phyloP scores from a whole-genome alignment of 2,797 vertebrate genomes.

The Hoplostethus atlanticus region DNA sequence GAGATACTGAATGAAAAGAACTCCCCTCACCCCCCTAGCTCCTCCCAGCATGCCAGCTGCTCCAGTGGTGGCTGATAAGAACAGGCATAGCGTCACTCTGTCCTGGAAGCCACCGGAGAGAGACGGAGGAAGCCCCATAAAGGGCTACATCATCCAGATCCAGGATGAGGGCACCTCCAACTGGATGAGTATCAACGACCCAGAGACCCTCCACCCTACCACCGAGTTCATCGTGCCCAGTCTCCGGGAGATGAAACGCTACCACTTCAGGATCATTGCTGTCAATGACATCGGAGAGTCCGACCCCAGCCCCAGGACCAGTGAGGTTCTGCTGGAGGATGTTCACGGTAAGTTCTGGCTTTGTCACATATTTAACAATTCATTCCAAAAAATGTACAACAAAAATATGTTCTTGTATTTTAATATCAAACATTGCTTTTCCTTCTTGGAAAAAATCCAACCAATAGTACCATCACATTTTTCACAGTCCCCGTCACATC shows the following conservation, averaged over 20 bases:
- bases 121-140: slow-evolving; percentile 96
- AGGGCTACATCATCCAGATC: slow-evolving; percentile 97
- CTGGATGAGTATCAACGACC: slow-evolving; percentile 92
- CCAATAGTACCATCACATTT: too few species aligned
- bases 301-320: slow-evolving; percentile 93
- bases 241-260: slow-evolving; percentile 92
- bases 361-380: too few species aligned
- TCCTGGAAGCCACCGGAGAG: slow-evolving; percentile 93
- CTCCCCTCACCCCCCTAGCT: slow-evolving; percentile 77
- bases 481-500: not conserved
- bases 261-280: slow-evolving; percentile 95
- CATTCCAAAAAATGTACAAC: too few species aligned
- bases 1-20: too few species aligned
- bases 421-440: too few species aligned
- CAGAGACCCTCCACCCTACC: slow-evolving; percentile 88
- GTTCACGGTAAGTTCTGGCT: slow-evolving; percentile 86
- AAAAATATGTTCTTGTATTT: too few species aligned
- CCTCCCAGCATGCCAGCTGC: slow-evolving; percentile 94
- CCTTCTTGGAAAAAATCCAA: too few species aligned
- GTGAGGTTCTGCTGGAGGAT: slow-evolving; percentile 92
- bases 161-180: slow-evolving; percentile 92
- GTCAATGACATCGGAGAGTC: slow-evolving; percentile 97
- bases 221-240: slow-evolving; percentile 93
- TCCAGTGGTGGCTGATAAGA: slow-evolving; percentile 93
- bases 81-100: slow-evolving; percentile 91